Evolutionary conservation across 2,888 invertebrate genomes (phyloP), one percentile per base, ranked within the genome.

Genomic region (Platypus cylindrus): DNA sequence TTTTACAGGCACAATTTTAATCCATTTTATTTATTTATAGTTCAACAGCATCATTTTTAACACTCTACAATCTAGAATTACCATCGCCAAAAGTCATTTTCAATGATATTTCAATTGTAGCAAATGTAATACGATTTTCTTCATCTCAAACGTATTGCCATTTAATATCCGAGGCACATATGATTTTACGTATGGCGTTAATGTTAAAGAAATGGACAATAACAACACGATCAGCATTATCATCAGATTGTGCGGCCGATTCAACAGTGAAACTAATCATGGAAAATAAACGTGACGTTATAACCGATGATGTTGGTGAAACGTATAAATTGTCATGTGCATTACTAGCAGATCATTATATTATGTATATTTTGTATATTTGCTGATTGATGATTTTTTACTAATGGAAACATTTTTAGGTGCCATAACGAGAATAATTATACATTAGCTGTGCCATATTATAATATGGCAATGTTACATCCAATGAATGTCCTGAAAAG

Each of bases 141-240:
- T 76, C 75, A 43, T 70, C 75, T 2, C 67, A 72, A 23, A 77
- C 78, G 2, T 82, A 81, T 52, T 68, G 73, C 38, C 78, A 81
- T 55, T 62, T 85, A 35, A 61, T 83, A 51, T 71, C 73, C 47
- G 83, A 84, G 58, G 78, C 78, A 3, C 78, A 80, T 52, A 68
- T 78, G 45, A 70, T 81, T 47, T 58, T 83, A 12, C 60, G 73
- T 37, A 53, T 67, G 17, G 59, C 63, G 2, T 53, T 68, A 26
- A 56, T 65, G 30, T 41, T 65, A 15, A 53, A 52, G 24, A 51
- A 53, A 40, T 62, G 60, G 59, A 41, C 46, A n/a, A 47, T 53
- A 31, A 48, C 48, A 3, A n/a, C n/a, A n/a, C n/a, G n/a, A n/a
- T n/a, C n/a, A n/a, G n/a, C n/a, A n/a, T n/a, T n/a, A n/a, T n/a